Conservation (phyloP, 92 coral and sea anemone species). For the Porites divaricata region DNA sequence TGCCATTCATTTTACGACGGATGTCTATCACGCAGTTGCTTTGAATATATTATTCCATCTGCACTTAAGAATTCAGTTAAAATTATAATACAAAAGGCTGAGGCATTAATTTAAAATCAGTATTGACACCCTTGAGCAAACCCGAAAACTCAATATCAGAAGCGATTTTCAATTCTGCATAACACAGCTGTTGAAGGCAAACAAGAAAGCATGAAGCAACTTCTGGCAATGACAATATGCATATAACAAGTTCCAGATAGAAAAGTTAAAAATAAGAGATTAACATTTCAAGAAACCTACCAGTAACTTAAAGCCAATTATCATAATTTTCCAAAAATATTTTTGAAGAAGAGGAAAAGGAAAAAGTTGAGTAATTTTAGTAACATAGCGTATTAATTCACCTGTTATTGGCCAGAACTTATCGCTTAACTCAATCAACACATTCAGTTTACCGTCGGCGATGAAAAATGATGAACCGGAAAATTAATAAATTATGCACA, state of each 20-base stretch:
- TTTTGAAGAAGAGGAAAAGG: background rate
- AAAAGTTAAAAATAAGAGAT: background rate
- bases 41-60: background rate
- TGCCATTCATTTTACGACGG: background rate
- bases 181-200: background rate
- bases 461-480: no score
- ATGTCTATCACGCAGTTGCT: background rate
- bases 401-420: no score
- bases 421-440: no score
- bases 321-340: background rate
- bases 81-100: background rate
- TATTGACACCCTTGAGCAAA: background rate
- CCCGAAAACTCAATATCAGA: background rate
- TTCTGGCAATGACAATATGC: background rate
- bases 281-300: background rate
- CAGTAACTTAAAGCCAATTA: background rate
- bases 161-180: background rate
- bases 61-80: background rate
- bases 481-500: no score
- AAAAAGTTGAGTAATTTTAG: no score
- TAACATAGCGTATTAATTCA: no score
- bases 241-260: background rate
- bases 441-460: no score
- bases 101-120: conserved; percentile 2
- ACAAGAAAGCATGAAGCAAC: background rate